Conservation (phyloP, 2,113 vertebrate species). For the Chloroceryle aenea region DNA sequence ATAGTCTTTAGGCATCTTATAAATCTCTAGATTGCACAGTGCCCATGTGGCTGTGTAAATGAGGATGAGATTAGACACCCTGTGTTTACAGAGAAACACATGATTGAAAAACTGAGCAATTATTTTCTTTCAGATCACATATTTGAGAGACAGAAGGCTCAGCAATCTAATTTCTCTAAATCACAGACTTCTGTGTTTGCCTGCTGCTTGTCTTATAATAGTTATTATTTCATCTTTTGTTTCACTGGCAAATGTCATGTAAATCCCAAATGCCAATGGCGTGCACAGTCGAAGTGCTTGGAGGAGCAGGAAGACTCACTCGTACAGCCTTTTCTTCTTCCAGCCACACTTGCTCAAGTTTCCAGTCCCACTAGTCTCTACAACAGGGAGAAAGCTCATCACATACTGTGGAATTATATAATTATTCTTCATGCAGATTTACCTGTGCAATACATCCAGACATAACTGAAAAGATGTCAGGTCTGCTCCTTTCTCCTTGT, state of each 20-base stretch:
- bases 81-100: constrained; percentile 32
- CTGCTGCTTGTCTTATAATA: constrained; percentile 10
- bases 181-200: constrained; percentile 8
- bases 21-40: not conserved
- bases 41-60: not conserved
- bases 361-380: not conserved
- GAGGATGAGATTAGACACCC: not conserved
- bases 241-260: not conserved
- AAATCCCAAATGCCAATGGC: not conserved
- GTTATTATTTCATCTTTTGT: not conserved
- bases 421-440: not conserved
- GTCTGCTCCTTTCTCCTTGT: not conserved
- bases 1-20: not conserved
- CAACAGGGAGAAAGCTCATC: not conserved
- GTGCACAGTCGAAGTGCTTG: not conserved
- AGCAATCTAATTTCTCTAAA: constrained; percentile 48
- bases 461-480: not conserved
- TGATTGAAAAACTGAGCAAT: constrained; percentile 39
- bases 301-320: not conserved
- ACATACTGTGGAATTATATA: not conserved
- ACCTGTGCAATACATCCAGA: not conserved
- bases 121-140: constrained; percentile 42
- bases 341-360: fast-evolving
- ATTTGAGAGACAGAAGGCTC: constrained; percentile 35
- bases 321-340: not conserved